phyloP scores from a whole-genome alignment of 2,888 invertebrate species.

The Adelphocoris suturalis region DNA sequence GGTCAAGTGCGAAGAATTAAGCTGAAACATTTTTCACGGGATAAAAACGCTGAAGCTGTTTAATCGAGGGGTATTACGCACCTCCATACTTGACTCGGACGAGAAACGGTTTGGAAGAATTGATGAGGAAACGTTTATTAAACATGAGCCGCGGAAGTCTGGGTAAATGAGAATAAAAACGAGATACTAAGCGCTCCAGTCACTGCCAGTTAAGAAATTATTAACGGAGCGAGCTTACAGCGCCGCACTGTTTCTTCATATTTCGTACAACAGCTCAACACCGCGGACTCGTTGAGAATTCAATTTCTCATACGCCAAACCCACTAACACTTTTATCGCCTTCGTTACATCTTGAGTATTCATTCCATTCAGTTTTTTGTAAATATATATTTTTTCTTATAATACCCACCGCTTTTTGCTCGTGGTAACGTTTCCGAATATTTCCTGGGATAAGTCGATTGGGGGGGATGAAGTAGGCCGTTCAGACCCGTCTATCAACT shows the following conservation, averaged over 20 bases:
- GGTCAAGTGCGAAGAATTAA: not conserved
- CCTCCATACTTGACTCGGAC: not conserved
- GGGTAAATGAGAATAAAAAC: not conserved
- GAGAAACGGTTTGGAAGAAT: not conserved
- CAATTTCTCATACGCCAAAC: slow-evolving; percentile 15
- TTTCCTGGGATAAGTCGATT: not conserved
- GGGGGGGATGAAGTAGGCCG: not conserved
- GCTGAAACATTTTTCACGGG: not conserved
- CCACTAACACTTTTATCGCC: not conserved
- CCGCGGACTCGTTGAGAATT: slow-evolving; percentile 8
- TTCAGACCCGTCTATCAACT: slow-evolving; percentile 2
- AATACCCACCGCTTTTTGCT: not conserved
- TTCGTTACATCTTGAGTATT: not conserved
- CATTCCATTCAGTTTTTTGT: not conserved
- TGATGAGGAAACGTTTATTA: not conserved
- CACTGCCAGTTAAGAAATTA: slow-evolving; percentile 20
- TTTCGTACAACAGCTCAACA: not conserved
- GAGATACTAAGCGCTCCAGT: slow-evolving; percentile 8
- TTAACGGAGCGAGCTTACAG: not conserved
- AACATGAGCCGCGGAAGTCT: not conserved
- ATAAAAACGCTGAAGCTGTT: not conserved
- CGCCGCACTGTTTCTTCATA: slow-evolving; percentile 8
- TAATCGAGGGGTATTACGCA: slow-evolving; percentile 13
- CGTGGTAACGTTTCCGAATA: not conserved
- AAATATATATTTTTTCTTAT: not conserved